phyloP scores from a whole-genome alignment of 2,797 vertebrate species.

The Florisuga fusca region DNA sequence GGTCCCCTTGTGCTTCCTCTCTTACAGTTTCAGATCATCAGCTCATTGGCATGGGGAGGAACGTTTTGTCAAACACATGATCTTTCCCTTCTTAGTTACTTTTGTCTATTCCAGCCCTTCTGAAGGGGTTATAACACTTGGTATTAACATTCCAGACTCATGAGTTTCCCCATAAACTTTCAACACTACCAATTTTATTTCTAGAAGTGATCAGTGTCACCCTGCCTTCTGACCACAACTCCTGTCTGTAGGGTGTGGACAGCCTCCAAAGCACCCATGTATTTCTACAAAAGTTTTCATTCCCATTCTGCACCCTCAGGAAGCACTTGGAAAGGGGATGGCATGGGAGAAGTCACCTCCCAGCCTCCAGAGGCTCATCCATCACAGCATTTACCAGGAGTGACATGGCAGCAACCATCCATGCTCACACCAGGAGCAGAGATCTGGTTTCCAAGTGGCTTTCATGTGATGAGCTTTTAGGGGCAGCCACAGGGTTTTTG shows the following conservation, averaged over 20 bases:
- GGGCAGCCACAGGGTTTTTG: neutral
- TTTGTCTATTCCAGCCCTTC: neutral
- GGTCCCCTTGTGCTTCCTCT: neutral
- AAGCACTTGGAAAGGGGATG: neutral
- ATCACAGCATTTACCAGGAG: neutral
- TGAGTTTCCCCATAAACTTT: neutral
- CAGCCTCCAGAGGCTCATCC: neutral
- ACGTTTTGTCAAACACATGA: neutral
- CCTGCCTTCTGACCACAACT: neutral
- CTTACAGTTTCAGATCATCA: neutral
- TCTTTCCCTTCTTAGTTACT: neutral
- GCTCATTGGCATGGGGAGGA: neutral
- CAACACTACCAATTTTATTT: neutral
- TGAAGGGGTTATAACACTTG: neutral
- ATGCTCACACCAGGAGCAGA: neutral
- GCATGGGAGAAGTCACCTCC: neutral
- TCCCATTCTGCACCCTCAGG: neutral
- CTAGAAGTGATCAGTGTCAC: neutral
- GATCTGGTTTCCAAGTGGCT: slow-evolving; percentile 14
- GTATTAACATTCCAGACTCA: neutral
- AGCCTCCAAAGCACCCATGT: neutral
- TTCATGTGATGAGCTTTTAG: slow-evolving; percentile 1
- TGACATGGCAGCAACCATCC: neutral
- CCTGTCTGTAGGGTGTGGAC: neutral
- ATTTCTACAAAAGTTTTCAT: neutral